phyloP scores from a whole-genome alignment of 2,797 vertebrate species.

The Serranus cabrilla region DNA sequence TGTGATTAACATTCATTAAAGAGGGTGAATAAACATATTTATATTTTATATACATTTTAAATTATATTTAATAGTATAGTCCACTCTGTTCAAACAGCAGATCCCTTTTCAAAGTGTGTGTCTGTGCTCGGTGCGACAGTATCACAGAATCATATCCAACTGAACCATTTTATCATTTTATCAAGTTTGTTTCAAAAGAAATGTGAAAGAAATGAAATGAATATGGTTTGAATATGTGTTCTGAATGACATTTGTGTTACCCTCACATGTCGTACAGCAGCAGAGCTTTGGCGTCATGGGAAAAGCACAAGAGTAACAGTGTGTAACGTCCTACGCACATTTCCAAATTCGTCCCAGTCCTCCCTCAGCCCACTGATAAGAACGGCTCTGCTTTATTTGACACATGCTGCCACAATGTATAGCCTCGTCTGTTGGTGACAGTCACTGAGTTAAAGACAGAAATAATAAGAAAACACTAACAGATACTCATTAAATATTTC shows the following conservation, averaged over 20 bases:
- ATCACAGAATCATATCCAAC: too few relatives aligned
- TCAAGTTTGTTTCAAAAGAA: too few relatives aligned
- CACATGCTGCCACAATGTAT: conserved; percentile 26
- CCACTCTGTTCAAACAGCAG: too few relatives aligned
- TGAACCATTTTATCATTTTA: too few relatives aligned
- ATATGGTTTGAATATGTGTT: neutral
- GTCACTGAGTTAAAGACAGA: neutral
- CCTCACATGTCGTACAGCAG: neutral
- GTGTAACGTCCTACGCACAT: conserved; percentile 42
- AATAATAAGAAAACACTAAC: neutral
- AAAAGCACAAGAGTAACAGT: conserved; percentile 24
- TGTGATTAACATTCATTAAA: too few relatives aligned
- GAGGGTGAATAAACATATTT: too few relatives aligned
- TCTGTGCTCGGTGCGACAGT: too few relatives aligned
- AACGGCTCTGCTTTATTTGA: conserved; percentile 42
- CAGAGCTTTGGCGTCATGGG: conserved; percentile 42
- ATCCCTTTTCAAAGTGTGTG: too few relatives aligned
- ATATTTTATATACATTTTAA: too few relatives aligned
- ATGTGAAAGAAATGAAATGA: too few relatives aligned
- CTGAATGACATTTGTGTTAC: neutral
- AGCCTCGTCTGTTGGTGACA: neutral
- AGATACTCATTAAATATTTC: neutral
- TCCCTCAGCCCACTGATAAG: conserved; percentile 54
- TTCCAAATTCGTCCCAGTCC: conserved; percentile 54
- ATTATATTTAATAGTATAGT: too few relatives aligned